A percentile compares a stretch with the other conserved stretches of the same genome.
Conservation (phyloP, 2,113 vertebrate genomes). For the Limanda limanda region DNA sequence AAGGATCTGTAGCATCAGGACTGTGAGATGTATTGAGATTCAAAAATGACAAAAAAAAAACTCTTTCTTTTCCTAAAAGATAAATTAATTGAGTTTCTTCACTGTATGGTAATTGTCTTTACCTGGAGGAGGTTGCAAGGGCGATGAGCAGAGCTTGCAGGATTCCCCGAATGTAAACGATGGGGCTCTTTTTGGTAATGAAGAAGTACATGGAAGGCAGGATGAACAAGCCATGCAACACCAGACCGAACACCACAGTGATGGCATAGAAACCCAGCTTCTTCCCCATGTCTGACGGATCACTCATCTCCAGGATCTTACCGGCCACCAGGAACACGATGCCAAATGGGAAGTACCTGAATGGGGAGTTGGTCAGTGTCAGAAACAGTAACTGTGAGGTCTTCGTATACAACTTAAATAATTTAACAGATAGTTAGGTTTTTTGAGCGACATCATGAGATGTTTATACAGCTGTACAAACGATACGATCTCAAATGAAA, state of each 20-base stretch:
- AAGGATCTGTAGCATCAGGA: neutral
- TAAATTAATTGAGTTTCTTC: neutral
- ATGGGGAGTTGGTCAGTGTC: neutral
- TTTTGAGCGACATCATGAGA: no score
- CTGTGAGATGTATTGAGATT: neutral
- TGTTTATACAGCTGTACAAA: no score
- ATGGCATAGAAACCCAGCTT: constrained; percentile 96
- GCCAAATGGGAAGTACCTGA: constrained; percentile 97
- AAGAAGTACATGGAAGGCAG: constrained; percentile 96
- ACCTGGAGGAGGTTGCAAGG: constrained; percentile 97
- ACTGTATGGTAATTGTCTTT: constrained; percentile 62
- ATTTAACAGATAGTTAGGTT: no score
- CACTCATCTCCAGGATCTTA: constrained; percentile 98
- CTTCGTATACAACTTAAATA: neutral
- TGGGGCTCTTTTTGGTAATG: constrained; percentile 97
- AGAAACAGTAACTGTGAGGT: neutral
- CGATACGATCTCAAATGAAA: no score
- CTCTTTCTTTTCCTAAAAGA: neutral
- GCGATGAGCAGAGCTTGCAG: constrained; percentile 97
- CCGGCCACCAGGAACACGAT: constrained; percentile 98
- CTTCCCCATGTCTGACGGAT: constrained; percentile 93
- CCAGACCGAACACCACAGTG: constrained; percentile 93
- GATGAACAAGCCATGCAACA: constrained; percentile 94
- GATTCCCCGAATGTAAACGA: constrained; percentile 96
- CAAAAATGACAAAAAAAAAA: neutral